phyloP scores from a whole-genome alignment of 1,140 invertebrate species.

The Homalodisca vitripennis region DNA sequence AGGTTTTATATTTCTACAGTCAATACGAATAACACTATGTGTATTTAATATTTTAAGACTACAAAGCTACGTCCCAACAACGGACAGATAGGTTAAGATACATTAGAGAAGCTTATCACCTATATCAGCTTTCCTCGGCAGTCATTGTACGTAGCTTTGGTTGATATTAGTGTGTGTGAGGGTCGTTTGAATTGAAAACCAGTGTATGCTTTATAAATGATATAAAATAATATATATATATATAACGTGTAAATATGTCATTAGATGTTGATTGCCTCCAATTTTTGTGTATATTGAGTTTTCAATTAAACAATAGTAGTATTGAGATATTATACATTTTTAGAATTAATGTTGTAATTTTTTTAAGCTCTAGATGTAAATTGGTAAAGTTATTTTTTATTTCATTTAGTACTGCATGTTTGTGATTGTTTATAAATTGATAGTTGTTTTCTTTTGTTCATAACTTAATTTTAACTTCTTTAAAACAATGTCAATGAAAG shows the following conservation, averaged over 20 bases:
- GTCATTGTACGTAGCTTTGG: too few species aligned
- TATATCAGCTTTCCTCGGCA: too few species aligned
- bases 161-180: too few species aligned
- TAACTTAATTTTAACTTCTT: background rate
- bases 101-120: too few species aligned
- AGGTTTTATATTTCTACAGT: too few species aligned
- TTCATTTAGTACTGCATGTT: slow-evolving; percentile 7
- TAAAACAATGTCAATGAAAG: slow-evolving; percentile 24
- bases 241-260: slow-evolving; percentile 8
- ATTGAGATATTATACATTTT: background rate
- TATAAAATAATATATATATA: too few species aligned
- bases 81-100: too few species aligned
- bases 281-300: background rate
- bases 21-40: too few species aligned
- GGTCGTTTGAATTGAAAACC: background rate
- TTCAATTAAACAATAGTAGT: background rate
- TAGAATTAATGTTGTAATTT: slow-evolving; percentile 4
- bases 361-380: background rate
- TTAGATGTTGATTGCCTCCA: slow-evolving; percentile 9
- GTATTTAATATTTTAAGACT: too few species aligned
- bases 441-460: slow-evolving; percentile 1
- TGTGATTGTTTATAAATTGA: background rate
- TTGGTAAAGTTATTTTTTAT: background rate
- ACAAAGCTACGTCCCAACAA: too few species aligned
- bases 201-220: background rate